phyloP scores from a whole-genome alignment of 2,888 invertebrate species.

The Drosophila pegasa region DNA sequence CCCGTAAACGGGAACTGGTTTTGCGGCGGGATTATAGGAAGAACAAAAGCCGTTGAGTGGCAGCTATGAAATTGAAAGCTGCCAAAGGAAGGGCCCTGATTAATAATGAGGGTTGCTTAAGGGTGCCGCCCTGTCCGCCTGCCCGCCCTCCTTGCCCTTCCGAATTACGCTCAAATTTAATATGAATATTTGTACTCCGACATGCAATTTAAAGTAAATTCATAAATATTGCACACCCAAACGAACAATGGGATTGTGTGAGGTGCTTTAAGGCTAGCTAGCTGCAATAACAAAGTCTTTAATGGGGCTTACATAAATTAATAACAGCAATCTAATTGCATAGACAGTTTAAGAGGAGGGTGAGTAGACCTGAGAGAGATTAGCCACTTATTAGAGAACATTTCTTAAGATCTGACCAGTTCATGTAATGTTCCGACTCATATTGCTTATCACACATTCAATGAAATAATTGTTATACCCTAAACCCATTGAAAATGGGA shows the following conservation, averaged over 20 bases:
- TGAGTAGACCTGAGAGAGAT: background rate
- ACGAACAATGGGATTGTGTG: slow-evolving; percentile 1
- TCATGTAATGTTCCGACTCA: too few species aligned
- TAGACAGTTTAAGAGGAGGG: too few species aligned
- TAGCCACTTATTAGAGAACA: background rate
- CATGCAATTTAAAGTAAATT: slow-evolving; percentile 14
- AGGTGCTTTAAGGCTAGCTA: background rate
- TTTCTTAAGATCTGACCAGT: background rate
- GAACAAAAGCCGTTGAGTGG: slow-evolving; percentile 30
- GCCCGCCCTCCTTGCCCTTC: background rate
- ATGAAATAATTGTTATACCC: too few species aligned
- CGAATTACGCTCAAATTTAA: background rate
- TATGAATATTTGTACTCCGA: slow-evolving; percentile 2
- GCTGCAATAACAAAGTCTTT: slow-evolving; percentile 22
- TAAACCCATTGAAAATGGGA: too few species aligned
- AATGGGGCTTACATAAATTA: background rate
- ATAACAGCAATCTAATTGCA: slow-evolving; percentile 1
- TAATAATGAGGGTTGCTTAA: slow-evolving; percentile 27
- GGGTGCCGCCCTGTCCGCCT: slow-evolving; percentile 8
- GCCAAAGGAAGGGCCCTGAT: slow-evolving; percentile 5
- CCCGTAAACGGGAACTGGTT: slow-evolving; percentile 7
- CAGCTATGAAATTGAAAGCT: slow-evolving; percentile 38
- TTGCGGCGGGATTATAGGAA: slow-evolving; percentile 24
- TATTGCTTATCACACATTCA: too few species aligned
- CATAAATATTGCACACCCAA: slow-evolving; percentile 16